These are phyloP conservation scores for Rhegmatorhina hoffmannsi DNA, from an alignment of 2,113 vertebrate species.

Conservation along the genomic window DNA sequence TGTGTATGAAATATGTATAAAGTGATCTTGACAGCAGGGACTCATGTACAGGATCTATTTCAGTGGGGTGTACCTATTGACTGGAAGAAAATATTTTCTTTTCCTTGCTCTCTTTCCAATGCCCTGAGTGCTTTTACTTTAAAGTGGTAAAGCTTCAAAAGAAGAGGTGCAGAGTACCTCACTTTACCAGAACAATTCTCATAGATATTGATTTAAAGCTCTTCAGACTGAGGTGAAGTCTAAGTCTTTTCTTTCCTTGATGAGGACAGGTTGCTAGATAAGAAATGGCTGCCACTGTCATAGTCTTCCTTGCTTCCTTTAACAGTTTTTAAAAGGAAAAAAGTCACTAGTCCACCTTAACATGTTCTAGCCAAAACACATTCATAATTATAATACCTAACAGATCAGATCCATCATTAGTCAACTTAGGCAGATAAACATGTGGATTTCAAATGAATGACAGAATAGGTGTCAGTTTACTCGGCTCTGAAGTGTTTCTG, in stretches of 20 bases:
- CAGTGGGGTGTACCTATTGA: accelerated
- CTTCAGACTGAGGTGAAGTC: not conserved
- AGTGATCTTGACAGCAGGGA: not conserved
- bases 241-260: not conserved
- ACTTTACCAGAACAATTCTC: not conserved
- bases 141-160: not conserved
- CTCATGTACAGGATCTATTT: accelerated
- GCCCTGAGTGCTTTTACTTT: not conserved
- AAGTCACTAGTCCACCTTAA: not conserved
- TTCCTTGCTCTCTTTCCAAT: not conserved
- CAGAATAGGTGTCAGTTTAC: not conserved
- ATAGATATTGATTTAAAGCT: not conserved
- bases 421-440: not conserved
- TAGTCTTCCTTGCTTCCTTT: not conserved
- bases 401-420: not conserved
- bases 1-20: not conserved
- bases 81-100: not conserved
- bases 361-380: not conserved
- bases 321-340: not conserved
- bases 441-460: not conserved
- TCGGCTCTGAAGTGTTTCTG: not conserved
- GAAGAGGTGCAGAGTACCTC: not conserved
- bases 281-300: not conserved
- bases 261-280: not conserved
- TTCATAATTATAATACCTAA: not conserved